Base-by-base conservation (phyloP, 2,113 vertebrate species). In the Microcebus tavaratra region DNA sequence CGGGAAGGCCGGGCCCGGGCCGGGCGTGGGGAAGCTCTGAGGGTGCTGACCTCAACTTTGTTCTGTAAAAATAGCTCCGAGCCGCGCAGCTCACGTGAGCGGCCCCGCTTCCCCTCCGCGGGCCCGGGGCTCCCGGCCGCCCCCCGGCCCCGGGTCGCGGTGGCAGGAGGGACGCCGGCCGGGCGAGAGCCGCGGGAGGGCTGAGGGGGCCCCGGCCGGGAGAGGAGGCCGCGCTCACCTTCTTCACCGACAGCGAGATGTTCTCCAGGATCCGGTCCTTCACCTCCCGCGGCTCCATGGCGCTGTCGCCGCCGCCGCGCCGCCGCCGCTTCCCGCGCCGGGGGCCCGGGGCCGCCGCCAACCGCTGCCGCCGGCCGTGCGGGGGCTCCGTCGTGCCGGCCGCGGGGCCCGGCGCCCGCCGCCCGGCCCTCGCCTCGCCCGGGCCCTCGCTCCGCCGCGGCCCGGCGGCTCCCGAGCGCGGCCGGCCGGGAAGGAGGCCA, bases 221-320 rank as follows among this genome's bases (percentile, higher is more conserved):
- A 34, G 31, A 9, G 14, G 27, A 61, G 86, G 94, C 23, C 79
- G 21, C 59, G 15, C 99, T 98, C 98, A 99, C 99, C 99, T 99
- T 99, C 98, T 99, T 99, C 55, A 99, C 99, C 63, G 99, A 99
- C 88, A 99, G 97, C 21, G 99, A 99, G 97, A 99, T 99, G 98
- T 99, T 99, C 98, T 99, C 99, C 98, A 99, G 97, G 98, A 99
- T 99, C 94, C 99, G 99, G 98, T 99, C 99, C 98, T 99, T 99
- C 93, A 99, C 99, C 99, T 99, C 99, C 50, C 99, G 99, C 90
- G 99, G 99, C 98, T 99, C 99, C 99, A 99, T 99, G 97, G 96
- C 97, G 83, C 90, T 80, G 76, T 93, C 95, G 78, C 93, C 91
- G 89, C 59, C 97, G 76, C 94, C 90, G 83, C 94, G 94, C 97